Conservation (phyloP, 1,140 invertebrate species). For the Listronotus oregonensis region DNA sequence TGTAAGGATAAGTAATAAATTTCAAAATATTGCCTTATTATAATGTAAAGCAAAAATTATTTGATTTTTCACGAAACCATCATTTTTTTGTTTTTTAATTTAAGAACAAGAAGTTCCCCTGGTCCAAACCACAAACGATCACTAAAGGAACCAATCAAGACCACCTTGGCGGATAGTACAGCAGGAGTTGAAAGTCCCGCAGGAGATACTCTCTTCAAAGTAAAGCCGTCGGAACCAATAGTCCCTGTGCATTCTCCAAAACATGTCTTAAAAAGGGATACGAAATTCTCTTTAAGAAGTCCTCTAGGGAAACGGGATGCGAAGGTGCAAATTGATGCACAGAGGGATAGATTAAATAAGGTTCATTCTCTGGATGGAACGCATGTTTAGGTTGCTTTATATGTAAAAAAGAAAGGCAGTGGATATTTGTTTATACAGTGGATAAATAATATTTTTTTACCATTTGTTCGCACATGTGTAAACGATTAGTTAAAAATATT, state of each 20-base stretch:
- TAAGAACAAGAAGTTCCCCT: constrained; percentile 29
- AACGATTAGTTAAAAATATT: no score
- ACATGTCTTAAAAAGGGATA: constrained; percentile 43
- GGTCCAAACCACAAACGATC: constrained; percentile 13
- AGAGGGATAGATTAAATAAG: constrained; percentile 38
- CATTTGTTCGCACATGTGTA: no score
- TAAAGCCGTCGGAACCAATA: constrained; percentile 30
- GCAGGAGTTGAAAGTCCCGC: neutral
- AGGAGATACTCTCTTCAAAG: constrained; percentile 29
- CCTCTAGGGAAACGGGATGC: constrained; percentile 48
- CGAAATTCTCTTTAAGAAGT: constrained; percentile 50
- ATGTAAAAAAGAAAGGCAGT: no score
- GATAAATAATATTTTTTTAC: no score
- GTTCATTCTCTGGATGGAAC: constrained; percentile 48
- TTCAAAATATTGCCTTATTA: no score
- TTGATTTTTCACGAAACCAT: no score
- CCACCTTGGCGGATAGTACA: neutral
- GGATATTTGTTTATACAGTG: no score
- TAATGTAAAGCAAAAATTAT: no score
- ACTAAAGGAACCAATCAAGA: constrained; percentile 13
- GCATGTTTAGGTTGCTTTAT: constrained; percentile 40
- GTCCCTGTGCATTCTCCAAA: constrained; percentile 52
- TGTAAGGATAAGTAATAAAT: no score
- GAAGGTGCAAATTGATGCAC: constrained; percentile 46
- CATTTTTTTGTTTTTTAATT: neutral